Percentiles rank a stretch among this genome's conserved stretches.
Evolutionary conservation across 2,888 invertebrate genomes (phyloP).

Genomic region (Malachius bipustulatus): DNA sequence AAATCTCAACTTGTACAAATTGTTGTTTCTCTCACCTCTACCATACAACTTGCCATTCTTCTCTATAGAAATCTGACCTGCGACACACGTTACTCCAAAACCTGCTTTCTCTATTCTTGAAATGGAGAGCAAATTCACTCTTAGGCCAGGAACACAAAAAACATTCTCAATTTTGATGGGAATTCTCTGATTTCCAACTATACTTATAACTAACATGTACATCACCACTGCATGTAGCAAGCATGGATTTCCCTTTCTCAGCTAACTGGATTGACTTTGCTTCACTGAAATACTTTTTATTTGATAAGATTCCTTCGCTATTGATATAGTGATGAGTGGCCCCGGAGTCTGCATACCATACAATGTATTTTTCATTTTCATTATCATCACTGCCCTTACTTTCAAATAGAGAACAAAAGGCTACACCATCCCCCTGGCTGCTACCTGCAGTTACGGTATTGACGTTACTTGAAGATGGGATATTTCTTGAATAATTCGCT

Average conservation of each 20-base stretch:
- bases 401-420: too few species aligned
- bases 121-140: slow-evolving; percentile 7
- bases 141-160: slow-evolving; percentile 6
- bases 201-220: slow-evolving; percentile 10
- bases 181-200: slow-evolving; percentile 9
- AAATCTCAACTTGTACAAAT: slow-evolving; percentile 6
- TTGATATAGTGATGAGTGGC: slow-evolving; percentile 16
- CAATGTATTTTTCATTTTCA: not conserved
- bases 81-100: not conserved
- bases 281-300: slow-evolving; percentile 9
- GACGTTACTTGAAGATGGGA: slow-evolving; percentile 7
- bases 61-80: not conserved
- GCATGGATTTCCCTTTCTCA: slow-evolving; percentile 15
- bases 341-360: slow-evolving; percentile 14
- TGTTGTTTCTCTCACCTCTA: not conserved
- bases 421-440: too few species aligned
- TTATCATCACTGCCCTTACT: too few species aligned
- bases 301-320: slow-evolving; percentile 11
- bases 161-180: slow-evolving; percentile 10
- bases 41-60: slow-evolving; percentile 4
- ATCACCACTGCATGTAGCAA: slow-evolving; percentile 13
- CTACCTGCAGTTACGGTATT: too few species aligned
- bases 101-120: slow-evolving; percentile 6
- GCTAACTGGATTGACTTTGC: slow-evolving; percentile 13
- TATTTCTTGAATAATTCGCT: not conserved